These are phyloP conservation scores for Gryllus longicercus DNA, from an alignment of 2,888 invertebrate species.

Conservation along the genomic window DNA sequence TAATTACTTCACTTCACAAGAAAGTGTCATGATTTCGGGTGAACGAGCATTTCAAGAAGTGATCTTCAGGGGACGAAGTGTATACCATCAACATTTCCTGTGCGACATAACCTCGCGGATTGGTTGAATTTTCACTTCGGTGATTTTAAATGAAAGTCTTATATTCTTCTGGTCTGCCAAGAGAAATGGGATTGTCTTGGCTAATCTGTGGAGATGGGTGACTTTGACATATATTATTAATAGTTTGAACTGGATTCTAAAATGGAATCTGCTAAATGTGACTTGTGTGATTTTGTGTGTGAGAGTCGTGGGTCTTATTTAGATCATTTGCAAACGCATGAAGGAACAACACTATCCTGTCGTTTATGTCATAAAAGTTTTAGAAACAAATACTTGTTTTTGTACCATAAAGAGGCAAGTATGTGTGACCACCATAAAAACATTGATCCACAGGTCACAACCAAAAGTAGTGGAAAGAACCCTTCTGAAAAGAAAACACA, in stretches of 20 bases:
- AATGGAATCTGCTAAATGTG: neutral
- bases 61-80: no score
- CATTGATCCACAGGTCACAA: neutral
- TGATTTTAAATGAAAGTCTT: no score
- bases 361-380: neutral
- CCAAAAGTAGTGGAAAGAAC: neutral
- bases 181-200: no score
- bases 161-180: no score
- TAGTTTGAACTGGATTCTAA: neutral
- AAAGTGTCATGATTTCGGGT: no score
- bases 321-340: neutral
- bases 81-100: no score
- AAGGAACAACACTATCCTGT: neutral
- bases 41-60: no score
- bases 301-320: neutral
- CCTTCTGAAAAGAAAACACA: neutral
- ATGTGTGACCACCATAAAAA: neutral
- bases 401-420: neutral
- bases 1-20: no score
- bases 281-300: neutral
- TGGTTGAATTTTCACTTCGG: no score
- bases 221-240: no score
- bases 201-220: no score
- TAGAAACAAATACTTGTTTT: neutral
- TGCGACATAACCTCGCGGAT: no score